Conservation (phyloP, 2,113 vertebrate species). For the Podiceps cristatus region DNA sequence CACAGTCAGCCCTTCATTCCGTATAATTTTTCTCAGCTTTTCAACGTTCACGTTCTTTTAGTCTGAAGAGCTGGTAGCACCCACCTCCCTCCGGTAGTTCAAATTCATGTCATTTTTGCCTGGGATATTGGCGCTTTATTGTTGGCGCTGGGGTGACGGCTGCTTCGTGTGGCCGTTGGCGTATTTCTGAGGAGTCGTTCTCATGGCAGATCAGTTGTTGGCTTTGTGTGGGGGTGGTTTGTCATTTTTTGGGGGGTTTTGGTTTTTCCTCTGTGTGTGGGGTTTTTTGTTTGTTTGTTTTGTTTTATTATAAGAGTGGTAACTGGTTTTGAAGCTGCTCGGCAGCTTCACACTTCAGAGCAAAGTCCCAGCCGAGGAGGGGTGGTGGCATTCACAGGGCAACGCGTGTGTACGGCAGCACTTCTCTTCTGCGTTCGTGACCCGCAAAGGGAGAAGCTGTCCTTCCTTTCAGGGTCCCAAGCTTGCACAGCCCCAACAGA, state of each 20-base stretch:
- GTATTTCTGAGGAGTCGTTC: not conserved
- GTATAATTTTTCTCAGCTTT: not conserved
- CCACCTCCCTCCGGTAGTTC: not conserved
- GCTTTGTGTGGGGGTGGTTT: too few relatives aligned
- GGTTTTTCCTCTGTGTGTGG: too few relatives aligned
- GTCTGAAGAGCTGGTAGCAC: not conserved
- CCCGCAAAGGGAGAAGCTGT: not conserved
- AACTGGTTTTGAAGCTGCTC: not conserved
- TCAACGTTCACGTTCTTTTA: not conserved
- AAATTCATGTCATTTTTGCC: not conserved
- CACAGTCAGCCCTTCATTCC: not conserved
- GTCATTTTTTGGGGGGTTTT: too few relatives aligned
- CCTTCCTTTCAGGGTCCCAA: not conserved
- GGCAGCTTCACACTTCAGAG: not conserved
- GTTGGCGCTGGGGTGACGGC: not conserved
- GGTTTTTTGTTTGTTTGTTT: too few relatives aligned
- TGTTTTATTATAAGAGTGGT: not conserved
- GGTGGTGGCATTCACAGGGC: not conserved
- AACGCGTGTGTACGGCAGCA: fast-evolving
- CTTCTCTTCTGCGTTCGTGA: not conserved
- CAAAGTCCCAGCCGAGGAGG: not conserved
- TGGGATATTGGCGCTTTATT: not conserved
- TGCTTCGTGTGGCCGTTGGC: fast-evolving
- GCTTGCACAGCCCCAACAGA: not conserved
- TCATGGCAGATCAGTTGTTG: not conserved